These are phyloP conservation scores for Cheilinus undulatus DNA, from an alignment of 2,113 vertebrate genomes.

Conservation along the genomic window DNA sequence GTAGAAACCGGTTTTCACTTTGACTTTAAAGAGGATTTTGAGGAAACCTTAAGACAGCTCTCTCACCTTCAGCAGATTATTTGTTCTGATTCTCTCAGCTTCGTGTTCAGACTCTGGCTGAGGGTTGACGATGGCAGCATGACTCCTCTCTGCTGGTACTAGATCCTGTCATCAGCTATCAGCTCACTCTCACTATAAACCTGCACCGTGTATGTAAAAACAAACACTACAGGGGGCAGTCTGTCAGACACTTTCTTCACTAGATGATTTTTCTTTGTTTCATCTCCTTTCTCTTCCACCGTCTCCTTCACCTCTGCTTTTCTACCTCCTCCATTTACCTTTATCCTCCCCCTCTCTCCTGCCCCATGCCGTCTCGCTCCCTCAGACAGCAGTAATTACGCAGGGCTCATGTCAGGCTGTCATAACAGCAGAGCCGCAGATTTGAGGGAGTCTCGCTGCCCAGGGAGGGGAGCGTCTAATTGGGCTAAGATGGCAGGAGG, in stretches of 20 bases:
- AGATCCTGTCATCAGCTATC: constrained; percentile 65
- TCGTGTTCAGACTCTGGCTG: constrained; percentile 38
- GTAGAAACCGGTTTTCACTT: no score
- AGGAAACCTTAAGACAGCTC: no score
- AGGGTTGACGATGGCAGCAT: constrained; percentile 51
- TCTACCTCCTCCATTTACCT: constrained; percentile 30
- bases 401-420: constrained; percentile 63
- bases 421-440: constrained; percentile 61
- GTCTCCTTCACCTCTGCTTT: neutral
- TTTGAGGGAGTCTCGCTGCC: constrained; percentile 45
- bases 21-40: no score
- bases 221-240: constrained; percentile 44
- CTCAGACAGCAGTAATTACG: constrained; percentile 69
- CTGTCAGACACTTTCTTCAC: constrained; percentile 17
- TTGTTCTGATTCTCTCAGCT: constrained; percentile 35
- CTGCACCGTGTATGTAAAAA: constrained; percentile 43
- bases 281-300: constrained; percentile 11
- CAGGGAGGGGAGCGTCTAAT: constrained; percentile 70
- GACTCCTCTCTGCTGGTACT: constrained; percentile 51
- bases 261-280: neutral
- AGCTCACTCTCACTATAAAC: constrained; percentile 13
- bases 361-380: constrained; percentile 41
- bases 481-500: constrained; percentile 73
- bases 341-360: neutral
- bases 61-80: constrained; percentile 54